These are phyloP conservation scores for Zaprionus gabonicus DNA, from an alignment of 1,140 invertebrate species.

Conservation along the genomic window DNA sequence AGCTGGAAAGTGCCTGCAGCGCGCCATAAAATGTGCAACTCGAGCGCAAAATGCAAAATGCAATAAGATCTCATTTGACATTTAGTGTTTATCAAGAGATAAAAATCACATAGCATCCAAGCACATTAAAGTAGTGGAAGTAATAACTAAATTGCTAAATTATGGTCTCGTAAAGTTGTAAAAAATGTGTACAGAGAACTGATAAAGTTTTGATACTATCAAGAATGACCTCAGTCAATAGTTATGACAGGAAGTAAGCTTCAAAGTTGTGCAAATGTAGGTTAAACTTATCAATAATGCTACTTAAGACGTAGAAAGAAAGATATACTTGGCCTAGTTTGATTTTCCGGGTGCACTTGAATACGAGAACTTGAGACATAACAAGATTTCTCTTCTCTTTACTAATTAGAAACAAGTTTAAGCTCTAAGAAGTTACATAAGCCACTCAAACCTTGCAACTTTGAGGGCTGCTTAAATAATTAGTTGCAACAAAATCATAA, in stretches of 20 bases:
- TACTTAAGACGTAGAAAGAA: neutral
- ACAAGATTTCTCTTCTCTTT: constrained; percentile 11
- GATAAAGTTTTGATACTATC: neutral
- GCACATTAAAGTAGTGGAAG: neutral
- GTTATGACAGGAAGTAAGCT: constrained; percentile 19
- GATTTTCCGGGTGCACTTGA: constrained; percentile 1
- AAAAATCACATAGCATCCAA: neutral
- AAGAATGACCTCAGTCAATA: constrained; percentile 13
- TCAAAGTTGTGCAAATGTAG: constrained; percentile 21
- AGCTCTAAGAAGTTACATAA: constrained; percentile 8
- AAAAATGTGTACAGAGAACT: neutral
- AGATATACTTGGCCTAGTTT: neutral
- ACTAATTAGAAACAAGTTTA: constrained; percentile 20
- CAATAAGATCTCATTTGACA: constrained; percentile 37
- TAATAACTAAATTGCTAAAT: constrained; percentile 6
- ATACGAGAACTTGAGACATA: neutral
- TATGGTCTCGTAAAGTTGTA: constrained; percentile 1
- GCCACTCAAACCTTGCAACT: neutral
- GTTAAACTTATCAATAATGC: constrained; percentile 20
- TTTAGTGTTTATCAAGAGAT: constrained; percentile 26
- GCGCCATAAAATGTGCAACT: constrained; percentile 69
- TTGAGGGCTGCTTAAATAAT: constrained; percentile 21
- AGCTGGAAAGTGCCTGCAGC: constrained; percentile 13
- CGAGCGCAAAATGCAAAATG: constrained; percentile 32
- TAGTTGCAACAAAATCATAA: neutral